Conservation (phyloP, 1,140 invertebrate species). For the Listronotus oregonensis region DNA sequence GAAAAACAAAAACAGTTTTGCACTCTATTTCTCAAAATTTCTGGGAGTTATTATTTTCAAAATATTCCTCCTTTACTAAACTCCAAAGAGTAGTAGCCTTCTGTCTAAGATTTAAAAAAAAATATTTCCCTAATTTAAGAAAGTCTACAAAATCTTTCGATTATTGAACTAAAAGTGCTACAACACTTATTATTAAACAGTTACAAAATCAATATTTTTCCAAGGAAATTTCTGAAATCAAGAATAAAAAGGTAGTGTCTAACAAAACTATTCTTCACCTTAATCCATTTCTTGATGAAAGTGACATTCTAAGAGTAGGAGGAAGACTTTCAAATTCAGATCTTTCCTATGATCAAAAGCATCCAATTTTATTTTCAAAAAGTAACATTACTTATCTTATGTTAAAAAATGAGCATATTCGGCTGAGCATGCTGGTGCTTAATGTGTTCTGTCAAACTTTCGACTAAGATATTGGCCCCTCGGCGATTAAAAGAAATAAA, state of each 20-base stretch:
- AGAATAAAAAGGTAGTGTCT: constrained; percentile 7
- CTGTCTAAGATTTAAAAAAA: too few species aligned
- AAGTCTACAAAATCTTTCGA: too few species aligned
- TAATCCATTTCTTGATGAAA: constrained; percentile 33
- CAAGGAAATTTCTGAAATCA: constrained; percentile 10
- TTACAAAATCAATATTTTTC: background rate
- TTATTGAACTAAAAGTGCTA: too few species aligned
- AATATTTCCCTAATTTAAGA: too few species aligned
- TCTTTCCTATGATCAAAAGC: constrained; percentile 32
- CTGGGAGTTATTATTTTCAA: too few species aligned
- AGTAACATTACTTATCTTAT: constrained; percentile 16
- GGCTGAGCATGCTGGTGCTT: constrained; percentile 24
- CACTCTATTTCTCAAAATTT: too few species aligned
- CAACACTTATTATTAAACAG: too few species aligned
- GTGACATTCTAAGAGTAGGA: constrained; percentile 42
- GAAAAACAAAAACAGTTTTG: too few species aligned
- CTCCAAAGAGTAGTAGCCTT: too few species aligned
- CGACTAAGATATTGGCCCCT: constrained; percentile 30
- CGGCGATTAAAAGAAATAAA: constrained; percentile 11
- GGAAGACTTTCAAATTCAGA: constrained; percentile 41
- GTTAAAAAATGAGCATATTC: constrained; percentile 20
- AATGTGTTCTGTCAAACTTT: constrained; percentile 23
- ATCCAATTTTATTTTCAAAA: constrained; percentile 31
- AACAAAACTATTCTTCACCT: constrained; percentile 14
- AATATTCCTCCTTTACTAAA: too few species aligned